These are phyloP conservation scores for Chalcis sispes DNA, from an alignment of 2,888 invertebrate species.

Conservation along the genomic window DNA sequence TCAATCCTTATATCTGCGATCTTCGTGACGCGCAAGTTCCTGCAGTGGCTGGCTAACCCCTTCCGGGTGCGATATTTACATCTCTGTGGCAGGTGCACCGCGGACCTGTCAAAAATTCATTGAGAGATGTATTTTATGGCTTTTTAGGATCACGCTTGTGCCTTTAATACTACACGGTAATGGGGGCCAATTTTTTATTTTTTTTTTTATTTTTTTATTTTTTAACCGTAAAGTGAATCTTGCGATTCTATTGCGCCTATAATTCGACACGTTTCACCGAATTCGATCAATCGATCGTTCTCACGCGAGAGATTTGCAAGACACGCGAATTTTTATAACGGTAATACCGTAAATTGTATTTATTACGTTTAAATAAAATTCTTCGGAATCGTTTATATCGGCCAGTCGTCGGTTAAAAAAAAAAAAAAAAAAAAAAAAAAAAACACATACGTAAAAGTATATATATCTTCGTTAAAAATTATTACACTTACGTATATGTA, in stretches of 20 bases:
- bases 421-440: no score
- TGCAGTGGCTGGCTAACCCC: not conserved
- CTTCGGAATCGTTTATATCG: no score
- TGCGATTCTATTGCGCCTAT: not conserved
- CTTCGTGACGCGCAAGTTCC: not conserved
- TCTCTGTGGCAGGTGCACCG: not conserved
- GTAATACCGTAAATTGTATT: no score
- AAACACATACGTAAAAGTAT: no score
- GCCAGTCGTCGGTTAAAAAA: no score
- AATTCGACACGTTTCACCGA: no score
- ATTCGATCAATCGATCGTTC: no score
- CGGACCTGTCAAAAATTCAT: slow-evolving; percentile 33
- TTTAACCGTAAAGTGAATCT: not conserved
- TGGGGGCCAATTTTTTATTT: no score
- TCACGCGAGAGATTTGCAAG: not conserved
- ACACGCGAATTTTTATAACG: no score
- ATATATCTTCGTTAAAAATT: no score
- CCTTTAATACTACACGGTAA: not conserved
- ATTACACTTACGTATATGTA: no score
- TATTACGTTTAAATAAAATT: no score
- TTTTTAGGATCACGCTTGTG: not conserved
- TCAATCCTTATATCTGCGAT: not conserved
- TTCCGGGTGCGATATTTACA: not conserved
- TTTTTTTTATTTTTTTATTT: not conserved
- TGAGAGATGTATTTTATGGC: slow-evolving; percentile 4